Evolutionary conservation across 2,113 vertebrate species (phyloP).

Genomic region (Xiphophorus hellerii): DNA sequence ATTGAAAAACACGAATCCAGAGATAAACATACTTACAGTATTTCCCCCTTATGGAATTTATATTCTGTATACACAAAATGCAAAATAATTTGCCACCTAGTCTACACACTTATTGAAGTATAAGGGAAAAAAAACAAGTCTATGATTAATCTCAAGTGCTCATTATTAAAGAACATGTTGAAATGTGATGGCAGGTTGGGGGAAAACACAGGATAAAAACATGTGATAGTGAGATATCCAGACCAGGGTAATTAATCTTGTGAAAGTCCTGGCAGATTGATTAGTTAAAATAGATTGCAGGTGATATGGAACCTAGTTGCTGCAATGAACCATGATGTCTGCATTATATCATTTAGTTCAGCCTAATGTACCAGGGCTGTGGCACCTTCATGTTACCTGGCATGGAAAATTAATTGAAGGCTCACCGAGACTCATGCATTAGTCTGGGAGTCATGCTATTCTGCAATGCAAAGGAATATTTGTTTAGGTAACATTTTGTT

Average conservation of each 20-base stretch:
- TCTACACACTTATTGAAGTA: not conserved
- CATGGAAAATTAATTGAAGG: conserved; percentile 71
- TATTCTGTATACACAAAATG: no score
- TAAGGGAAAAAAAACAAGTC: not conserved
- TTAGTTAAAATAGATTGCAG: conserved; percentile 73
- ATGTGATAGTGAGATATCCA: conserved; percentile 26
- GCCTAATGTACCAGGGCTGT: conserved; percentile 60
- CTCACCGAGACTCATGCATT: conserved; percentile 59
- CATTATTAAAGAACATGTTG: conserved; percentile 14
- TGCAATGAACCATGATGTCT: conserved; percentile 68
- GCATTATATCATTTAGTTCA: conserved; percentile 73
- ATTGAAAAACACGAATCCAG: no score
- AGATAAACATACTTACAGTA: no score
- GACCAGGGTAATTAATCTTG: conserved; percentile 63
- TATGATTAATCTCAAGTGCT: conserved; percentile 4
- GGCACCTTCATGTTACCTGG: conserved; percentile 58
- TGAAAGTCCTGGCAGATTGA: conserved; percentile 65
- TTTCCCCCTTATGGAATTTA: no score
- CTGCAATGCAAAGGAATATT: conserved; percentile 3
- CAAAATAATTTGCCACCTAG: no score
- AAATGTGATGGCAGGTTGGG: not conserved
- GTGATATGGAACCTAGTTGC: conserved; percentile 68
- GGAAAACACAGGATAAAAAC: conserved; percentile 7
- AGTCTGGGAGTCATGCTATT: conserved; percentile 54
- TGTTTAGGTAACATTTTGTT: not conserved